Evolutionary conservation across 2,797 vertebrate genomes (phyloP), one percentile per base, ranked within the genome.

Genomic region (Hippoglossus hippoglossus): DNA sequence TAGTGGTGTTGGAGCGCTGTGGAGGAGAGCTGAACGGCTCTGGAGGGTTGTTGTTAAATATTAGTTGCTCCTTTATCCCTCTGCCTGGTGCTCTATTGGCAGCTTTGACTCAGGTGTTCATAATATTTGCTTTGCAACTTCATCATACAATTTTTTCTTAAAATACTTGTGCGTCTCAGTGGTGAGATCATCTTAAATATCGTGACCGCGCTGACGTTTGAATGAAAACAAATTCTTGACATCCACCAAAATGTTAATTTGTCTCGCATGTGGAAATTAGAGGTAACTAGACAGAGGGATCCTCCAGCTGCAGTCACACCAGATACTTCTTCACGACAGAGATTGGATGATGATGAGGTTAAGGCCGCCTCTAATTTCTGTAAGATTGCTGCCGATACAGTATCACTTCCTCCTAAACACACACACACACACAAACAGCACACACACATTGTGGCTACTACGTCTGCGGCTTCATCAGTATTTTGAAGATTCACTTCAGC

Each of bases 271-370:
- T 74, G 67, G 39, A 83, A 87, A 79, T 79, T 50, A 11, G 24
- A 63, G 52, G 39, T 49, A 56, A 63, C 56, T 16, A 70, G 39
- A 74, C 16, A 36, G 44, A 47, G 53, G 18, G 26, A 67, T 76
- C 34, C 71, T 75, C 52, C 67, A 80, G 74, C 82, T 81, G 72
- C 82, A 80, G 22, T 77, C 78, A 61, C 25, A 58, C 52, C 8
- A 77, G 67, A 75, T 59, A 57, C 72, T 71, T 70, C 66, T 73
- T 87, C 63, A 89, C 73, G 80, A 72, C n/a, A 10, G 53, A 75
- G 71, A 91, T 86, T 90, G 72, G 82, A 88, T 88, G 83, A 89
- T 86, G 56, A 78, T 6, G 25, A 71, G 64, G 79, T 79, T 67
- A 79, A 62, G 72, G 28, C 46, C 31, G 54, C 63, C 56, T 79